Conservation (phyloP, 1,140 invertebrate species). For the Bombus confusus region DNA sequence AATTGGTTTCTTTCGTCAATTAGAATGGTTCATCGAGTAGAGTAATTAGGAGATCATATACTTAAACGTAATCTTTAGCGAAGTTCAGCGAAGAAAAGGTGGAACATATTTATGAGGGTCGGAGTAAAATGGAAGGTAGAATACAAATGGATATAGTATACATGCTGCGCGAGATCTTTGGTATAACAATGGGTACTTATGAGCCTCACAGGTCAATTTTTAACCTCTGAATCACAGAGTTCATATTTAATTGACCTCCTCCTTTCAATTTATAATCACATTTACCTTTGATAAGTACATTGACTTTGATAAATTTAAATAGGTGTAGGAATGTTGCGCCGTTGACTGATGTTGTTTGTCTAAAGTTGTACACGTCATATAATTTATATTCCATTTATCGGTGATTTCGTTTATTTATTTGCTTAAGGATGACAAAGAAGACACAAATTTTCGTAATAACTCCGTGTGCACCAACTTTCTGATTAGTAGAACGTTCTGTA, state of each 20-base stretch:
- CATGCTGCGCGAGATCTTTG: neutral
- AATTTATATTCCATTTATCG: no score
- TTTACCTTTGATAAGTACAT: neutral
- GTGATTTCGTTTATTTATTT: neutral
- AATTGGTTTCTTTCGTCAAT: no score
- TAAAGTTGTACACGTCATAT: neutral
- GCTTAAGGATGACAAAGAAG: neutral
- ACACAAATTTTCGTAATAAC: slow-evolving; percentile 30
- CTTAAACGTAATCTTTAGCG: neutral
- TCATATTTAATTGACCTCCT: slow-evolving; percentile 10
- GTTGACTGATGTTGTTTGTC: no score
- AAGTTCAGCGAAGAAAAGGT: no score
- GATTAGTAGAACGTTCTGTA: slow-evolving; percentile 64
- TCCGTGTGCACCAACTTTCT: slow-evolving; percentile 12
- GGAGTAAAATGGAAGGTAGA: neutral
- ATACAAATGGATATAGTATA: neutral
- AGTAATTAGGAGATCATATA: neutral
- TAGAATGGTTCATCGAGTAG: neutral
- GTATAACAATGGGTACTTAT: no score
- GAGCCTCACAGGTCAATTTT: neutral
- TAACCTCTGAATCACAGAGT: neutral
- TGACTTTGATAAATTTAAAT: neutral
- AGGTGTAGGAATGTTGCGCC: neutral
- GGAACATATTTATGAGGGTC: neutral
- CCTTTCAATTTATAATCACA: neutral